Conservation (phyloP, 2,888 invertebrate genomes). For the Monochamus alternatus region DNA sequence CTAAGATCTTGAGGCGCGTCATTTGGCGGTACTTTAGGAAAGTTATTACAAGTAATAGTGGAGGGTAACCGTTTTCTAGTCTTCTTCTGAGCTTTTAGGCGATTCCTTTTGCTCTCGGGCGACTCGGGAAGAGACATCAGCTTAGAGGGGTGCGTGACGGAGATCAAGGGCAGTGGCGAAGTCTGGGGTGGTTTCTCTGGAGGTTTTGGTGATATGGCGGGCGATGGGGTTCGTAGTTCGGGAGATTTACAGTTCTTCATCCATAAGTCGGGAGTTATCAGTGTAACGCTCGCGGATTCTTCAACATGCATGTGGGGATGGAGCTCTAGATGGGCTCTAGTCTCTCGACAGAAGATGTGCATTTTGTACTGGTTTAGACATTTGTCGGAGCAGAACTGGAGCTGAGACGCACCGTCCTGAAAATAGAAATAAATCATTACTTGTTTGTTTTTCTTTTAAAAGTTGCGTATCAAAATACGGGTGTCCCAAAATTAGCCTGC, state of each 20-base stretch:
- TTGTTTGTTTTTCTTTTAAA: no score
- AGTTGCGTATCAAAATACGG: no score
- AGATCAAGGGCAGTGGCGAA: conserved; percentile 77
- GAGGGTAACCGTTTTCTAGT: conserved; percentile 68
- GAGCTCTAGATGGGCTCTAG: conserved; percentile 91
- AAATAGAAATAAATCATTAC: conserved; percentile 40
- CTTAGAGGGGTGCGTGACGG: conserved; percentile 79
- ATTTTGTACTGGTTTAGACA: conserved; percentile 97
- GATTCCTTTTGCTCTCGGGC: conserved; percentile 67
- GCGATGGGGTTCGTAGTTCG: conserved; percentile 61
- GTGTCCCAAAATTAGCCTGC: no score
- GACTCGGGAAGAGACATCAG: conserved; percentile 70
- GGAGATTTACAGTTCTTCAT: conserved; percentile 82
- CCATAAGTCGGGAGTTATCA: conserved; percentile 95
- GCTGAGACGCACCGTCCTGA: conserved; percentile 90
- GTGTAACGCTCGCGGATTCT: conserved; percentile 60
- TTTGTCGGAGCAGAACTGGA: conserved; percentile 94
- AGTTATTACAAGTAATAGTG: conserved; percentile 68
- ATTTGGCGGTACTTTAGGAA: conserved; percentile 59
- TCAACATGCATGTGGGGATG: conserved; percentile 80
- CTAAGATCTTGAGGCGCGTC: conserved; percentile 68
- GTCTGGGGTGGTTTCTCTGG: conserved; percentile 64
- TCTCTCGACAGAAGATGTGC: conserved; percentile 96
- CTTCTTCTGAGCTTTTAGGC: conserved; percentile 69
- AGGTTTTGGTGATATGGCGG: conserved; percentile 62